Percentiles rank a stretch among this genome's conserved stretches.
Evolutionary conservation across 2,797 vertebrate species (phyloP).

Genomic region (Pteropus rufus): DNA sequence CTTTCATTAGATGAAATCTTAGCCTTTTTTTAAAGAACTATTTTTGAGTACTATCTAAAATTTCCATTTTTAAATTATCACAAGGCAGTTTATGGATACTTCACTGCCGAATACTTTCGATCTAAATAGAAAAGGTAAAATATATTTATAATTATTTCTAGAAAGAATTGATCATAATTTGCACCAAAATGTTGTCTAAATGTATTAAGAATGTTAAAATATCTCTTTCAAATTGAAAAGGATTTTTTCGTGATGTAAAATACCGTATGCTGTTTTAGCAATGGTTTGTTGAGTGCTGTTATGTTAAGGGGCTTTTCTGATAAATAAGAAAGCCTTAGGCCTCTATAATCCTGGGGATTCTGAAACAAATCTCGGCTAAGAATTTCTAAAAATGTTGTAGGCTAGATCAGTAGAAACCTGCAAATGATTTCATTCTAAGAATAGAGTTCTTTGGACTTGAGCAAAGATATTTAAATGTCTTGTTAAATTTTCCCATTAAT

Average conservation of each 20-base stretch:
- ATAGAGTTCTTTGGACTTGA: background rate
- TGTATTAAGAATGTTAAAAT: background rate
- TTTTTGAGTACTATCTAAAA: background rate
- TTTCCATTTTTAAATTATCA: constrained; percentile 2
- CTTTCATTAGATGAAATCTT: background rate
- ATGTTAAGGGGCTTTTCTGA: background rate
- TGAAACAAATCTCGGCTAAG: background rate
- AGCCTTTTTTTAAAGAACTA: background rate
- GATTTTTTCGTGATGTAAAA: background rate
- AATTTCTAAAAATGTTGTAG: background rate
- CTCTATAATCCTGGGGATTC: background rate
- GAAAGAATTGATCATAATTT: background rate
- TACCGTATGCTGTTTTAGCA: background rate
- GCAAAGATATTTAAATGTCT: background rate
- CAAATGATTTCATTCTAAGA: background rate
- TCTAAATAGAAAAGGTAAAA: background rate
- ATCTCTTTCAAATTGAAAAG: background rate
- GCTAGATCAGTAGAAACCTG: background rate
- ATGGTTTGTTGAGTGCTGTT: background rate
- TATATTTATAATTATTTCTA: background rate
- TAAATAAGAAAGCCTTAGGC: background rate
- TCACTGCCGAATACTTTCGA: constrained; percentile 27
- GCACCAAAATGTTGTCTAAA: background rate
- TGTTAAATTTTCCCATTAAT: background rate
- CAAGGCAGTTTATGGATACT: background rate